phyloP scores from a whole-genome alignment of 2,113 vertebrate species.

The Datnioides undecimradiatus region DNA sequence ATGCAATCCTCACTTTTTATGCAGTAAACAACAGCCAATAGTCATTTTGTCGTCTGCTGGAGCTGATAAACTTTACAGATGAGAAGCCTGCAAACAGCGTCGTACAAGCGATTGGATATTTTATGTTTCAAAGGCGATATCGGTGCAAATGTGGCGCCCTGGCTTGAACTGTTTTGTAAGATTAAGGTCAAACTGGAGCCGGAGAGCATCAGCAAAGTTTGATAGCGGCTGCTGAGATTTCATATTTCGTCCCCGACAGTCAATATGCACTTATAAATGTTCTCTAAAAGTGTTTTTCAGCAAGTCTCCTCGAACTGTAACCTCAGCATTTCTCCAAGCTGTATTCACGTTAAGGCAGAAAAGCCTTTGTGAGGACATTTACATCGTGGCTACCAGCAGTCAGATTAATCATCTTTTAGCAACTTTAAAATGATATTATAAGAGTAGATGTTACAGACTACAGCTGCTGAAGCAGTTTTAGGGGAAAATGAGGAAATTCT shows the following conservation, averaged over 20 bases:
- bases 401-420: conserved; percentile 2
- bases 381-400: neutral
- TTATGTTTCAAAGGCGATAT: neutral
- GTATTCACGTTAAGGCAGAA: neutral
- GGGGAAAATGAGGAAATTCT: neutral
- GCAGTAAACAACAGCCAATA: neutral
- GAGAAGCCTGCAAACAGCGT: neutral
- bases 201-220: neutral
- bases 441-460: neutral
- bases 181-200: neutral
- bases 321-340: neutral
- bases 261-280: neutral
- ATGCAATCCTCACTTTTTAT: neutral
- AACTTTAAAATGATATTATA: neutral
- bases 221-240: neutral
- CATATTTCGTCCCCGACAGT: neutral
- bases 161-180: neutral
- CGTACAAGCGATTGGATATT: neutral
- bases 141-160: neutral
- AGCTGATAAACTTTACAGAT: neutral
- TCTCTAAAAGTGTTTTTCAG: neutral
- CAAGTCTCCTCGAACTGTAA: neutral
- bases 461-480: neutral
- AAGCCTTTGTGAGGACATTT: neutral
- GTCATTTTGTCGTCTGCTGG: neutral